These are phyloP conservation scores for Enteromius unitaeniatus DNA, from an alignment of 2,797 vertebrate species.

Conservation along the genomic window DNA sequence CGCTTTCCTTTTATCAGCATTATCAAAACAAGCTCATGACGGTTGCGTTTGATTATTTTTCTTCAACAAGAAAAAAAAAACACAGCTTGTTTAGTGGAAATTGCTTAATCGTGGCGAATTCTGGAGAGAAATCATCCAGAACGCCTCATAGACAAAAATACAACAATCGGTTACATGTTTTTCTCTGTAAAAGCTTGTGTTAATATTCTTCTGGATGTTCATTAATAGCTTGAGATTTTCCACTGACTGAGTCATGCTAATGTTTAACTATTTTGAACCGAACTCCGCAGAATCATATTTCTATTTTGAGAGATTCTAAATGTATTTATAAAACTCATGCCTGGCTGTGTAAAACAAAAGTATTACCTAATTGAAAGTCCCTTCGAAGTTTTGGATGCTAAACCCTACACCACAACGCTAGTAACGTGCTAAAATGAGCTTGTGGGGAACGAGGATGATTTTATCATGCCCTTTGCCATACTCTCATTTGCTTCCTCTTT, in stretches of 20 bases:
- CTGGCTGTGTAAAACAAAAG: not conserved
- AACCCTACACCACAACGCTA: conserved; percentile 34
- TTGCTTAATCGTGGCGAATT: conserved; percentile 16
- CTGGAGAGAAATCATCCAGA: conserved; percentile 18
- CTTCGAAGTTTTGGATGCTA: not conserved
- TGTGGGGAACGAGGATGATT: conserved; percentile 53
- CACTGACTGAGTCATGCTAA: conserved; percentile 39
- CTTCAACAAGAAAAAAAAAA: conserved; percentile 6
- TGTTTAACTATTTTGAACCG: conserved; percentile 39
- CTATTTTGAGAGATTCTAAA: conserved; percentile 7
- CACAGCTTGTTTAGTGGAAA: conserved; percentile 24
- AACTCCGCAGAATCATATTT: conserved; percentile 7
- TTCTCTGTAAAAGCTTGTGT: conserved; percentile 40
- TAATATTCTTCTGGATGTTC: conserved; percentile 43
- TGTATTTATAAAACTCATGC: not conserved
- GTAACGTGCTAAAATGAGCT: conserved; percentile 46
- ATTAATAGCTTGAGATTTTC: conserved; percentile 41
- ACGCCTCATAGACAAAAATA: conserved; percentile 35
- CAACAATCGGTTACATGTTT: conserved; percentile 13
- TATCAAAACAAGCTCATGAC: conserved; percentile 43
- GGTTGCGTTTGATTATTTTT: conserved; percentile 39
- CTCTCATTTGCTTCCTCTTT: conserved; percentile 54
- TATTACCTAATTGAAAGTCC: conserved; percentile 14
- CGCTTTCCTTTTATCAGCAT: conserved; percentile 19
- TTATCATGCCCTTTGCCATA: conserved; percentile 55